phyloP scores from a whole-genome alignment of 2,797 vertebrate genomes.

The Neoniphon sammara region DNA sequence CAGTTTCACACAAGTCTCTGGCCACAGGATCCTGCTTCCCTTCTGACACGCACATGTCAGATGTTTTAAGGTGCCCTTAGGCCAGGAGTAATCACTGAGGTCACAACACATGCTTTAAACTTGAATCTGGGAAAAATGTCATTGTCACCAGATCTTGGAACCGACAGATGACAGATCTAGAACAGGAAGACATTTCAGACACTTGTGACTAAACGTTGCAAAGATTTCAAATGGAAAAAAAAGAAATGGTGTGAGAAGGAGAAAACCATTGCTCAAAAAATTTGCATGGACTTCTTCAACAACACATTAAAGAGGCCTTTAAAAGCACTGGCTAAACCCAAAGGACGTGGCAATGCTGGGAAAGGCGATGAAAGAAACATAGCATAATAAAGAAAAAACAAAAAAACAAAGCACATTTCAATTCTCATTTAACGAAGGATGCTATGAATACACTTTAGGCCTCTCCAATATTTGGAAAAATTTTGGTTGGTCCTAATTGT shows the following conservation, averaged over 20 bases:
- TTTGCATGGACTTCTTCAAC: constrained; percentile 65
- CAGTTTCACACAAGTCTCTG: constrained; percentile 53
- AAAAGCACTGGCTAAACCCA: constrained; percentile 58
- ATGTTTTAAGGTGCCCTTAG: constrained; percentile 26
- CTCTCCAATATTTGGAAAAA: constrained; percentile 35
- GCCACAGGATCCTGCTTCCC: constrained; percentile 42
- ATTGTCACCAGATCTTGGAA: constrained; percentile 7
- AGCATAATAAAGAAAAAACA: constrained; percentile 20
- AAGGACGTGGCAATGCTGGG: constrained; percentile 55
- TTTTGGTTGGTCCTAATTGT: constrained; percentile 58
- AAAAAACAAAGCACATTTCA: constrained; percentile 7
- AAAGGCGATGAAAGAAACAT: constrained; percentile 44
- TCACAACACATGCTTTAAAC: constrained; percentile 25
- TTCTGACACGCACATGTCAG: constrained; percentile 18
- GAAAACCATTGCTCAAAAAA: constrained; percentile 32
- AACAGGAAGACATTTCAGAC: constrained; percentile 13
- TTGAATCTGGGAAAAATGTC: constrained; percentile 12
- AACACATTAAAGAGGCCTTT: constrained; percentile 54
- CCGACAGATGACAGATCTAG: constrained; percentile 13
- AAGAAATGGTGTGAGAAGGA: background rate
- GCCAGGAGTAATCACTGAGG: constrained; percentile 34
- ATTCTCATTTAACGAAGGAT: constrained; percentile 40
- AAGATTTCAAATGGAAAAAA: background rate
- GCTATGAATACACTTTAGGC: constrained; percentile 34
- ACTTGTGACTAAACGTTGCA: constrained; percentile 20